Base-by-base conservation (phyloP, 2,888 invertebrate genomes). In the Cistogaster globosa region DNA sequence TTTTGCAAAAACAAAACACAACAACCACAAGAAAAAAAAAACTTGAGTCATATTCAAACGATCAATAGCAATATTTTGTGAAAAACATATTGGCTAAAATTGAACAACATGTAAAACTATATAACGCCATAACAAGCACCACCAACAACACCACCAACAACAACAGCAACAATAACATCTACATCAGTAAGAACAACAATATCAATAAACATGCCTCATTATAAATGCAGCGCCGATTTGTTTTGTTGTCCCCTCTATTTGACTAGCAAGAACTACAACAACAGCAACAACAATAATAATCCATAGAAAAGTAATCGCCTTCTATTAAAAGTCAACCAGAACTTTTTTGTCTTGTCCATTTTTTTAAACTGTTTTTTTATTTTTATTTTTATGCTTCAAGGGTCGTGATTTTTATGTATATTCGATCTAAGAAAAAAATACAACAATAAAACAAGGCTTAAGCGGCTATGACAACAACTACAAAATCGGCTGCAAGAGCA, bases 201-300 rank as follows among this genome's bases (percentile, higher is more conserved):
- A 90, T 88, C 88, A 89, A 89, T 88, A 89, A 88, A 88, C 88
- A 88, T 88, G 86, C 81, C 85, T 87, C 87, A 87, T 87, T 86
- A 85, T 83, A 82, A 84, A 87, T 87, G 80, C 87, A 86, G 87
- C 87, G 87, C 86, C 87, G 87, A 87, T 87, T 87, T 87, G 87
- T 87, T 87, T 84, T 79, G 84, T 84, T 87, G 85, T 87, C 86
- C 86, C 81, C 86, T 68, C 69, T 36, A 74, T 80, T 67, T 80
- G 83, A 78, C 74, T 79, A 71, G 48, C 12, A 38, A 67, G 51
- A 51, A 60, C 62, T 57, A 55, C 71, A 79, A 71, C 62, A 51
- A 42, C 57, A 69, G 16, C 32, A 22, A 45, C 45, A 63, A 26
- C 45, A 63, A 63, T 20, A 26, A 26, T 26, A 82, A 65, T 67